These are phyloP conservation scores for Phalera bucephala DNA, from an alignment of 2,888 invertebrate species.

Conservation along the genomic window DNA sequence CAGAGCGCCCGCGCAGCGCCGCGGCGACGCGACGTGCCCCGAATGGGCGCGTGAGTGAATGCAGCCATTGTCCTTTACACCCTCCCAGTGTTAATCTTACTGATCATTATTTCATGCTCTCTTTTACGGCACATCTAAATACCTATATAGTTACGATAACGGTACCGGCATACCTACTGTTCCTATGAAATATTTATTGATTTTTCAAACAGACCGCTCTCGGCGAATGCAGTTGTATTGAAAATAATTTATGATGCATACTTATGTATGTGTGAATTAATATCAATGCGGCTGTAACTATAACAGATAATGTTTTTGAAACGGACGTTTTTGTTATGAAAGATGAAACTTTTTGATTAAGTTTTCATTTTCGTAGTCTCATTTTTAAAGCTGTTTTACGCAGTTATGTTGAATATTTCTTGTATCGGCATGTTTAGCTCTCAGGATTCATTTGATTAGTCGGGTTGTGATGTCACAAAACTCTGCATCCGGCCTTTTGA, in stretches of 20 bases:
- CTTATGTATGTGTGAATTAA: not conserved
- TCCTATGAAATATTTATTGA: not conserved
- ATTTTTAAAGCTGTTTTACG: too few species aligned
- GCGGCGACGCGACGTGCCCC: constrained; percentile 34
- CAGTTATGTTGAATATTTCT: too few species aligned
- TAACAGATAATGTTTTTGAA: too few species aligned
- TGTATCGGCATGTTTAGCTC: too few species aligned
- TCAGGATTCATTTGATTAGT: too few species aligned
- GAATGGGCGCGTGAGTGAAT: constrained; percentile 48
- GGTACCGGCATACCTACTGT: not conserved
- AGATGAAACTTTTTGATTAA: too few species aligned
- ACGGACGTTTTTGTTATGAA: too few species aligned
- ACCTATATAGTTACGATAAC: not conserved
- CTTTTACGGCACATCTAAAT: constrained; percentile 6
- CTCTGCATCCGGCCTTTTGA: not conserved
- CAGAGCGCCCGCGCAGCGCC: constrained; percentile 9
- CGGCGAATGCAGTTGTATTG: not conserved
- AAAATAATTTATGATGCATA: not conserved
- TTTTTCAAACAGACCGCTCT: not conserved
- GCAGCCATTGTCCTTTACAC: constrained; percentile 32
- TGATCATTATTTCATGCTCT: constrained; percentile 24
- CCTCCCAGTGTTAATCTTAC: constrained; percentile 17
- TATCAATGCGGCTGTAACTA: not conserved
- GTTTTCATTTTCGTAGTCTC: too few species aligned
- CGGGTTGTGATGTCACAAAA: not conserved